Evolutionary conservation across 2,797 vertebrate genomes (phyloP).

Genomic region (Lerista edwardsae): DNA sequence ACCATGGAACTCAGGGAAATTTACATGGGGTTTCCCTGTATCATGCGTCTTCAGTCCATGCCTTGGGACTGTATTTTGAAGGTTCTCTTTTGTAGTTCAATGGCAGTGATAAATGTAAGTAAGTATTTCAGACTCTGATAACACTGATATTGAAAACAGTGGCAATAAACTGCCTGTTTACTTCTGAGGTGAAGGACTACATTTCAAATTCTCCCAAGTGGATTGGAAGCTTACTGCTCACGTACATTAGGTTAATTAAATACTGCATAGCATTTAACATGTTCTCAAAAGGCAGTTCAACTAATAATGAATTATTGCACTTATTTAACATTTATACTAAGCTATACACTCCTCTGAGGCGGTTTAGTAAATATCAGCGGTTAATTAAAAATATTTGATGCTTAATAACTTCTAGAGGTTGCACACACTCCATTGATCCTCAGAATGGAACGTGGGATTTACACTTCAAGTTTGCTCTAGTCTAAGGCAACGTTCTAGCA

Average conservation of each 20-base stretch:
- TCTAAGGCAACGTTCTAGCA: background rate
- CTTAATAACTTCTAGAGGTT: conserved; percentile 34
- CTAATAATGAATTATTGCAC: conserved; percentile 37
- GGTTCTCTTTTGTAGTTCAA: conserved; percentile 5
- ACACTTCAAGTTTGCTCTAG: background rate
- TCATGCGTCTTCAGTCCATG: too few species aligned
- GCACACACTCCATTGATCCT: background rate
- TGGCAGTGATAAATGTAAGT: background rate
- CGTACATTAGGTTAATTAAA: conserved; percentile 38
- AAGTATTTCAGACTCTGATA: background rate
- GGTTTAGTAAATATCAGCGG: conserved; percentile 28
- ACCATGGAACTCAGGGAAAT: too few species aligned
- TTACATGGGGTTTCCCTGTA: too few species aligned
- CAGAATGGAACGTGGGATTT: background rate
- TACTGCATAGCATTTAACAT: conserved; percentile 19
- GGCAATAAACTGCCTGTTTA: background rate
- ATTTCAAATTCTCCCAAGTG: conserved; percentile 6
- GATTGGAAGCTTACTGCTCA: conserved; percentile 5
- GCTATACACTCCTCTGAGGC: conserved; percentile 28
- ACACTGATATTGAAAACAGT: conserved; percentile 1
- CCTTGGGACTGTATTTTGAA: background rate
- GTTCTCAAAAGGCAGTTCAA: conserved; percentile 34
- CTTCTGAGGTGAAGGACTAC: background rate
- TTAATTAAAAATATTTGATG: conserved; percentile 34
- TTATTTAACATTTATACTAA: conserved; percentile 42